Conservation (phyloP, 2,888 invertebrate genomes). For the Stenichneumon culpator region DNA sequence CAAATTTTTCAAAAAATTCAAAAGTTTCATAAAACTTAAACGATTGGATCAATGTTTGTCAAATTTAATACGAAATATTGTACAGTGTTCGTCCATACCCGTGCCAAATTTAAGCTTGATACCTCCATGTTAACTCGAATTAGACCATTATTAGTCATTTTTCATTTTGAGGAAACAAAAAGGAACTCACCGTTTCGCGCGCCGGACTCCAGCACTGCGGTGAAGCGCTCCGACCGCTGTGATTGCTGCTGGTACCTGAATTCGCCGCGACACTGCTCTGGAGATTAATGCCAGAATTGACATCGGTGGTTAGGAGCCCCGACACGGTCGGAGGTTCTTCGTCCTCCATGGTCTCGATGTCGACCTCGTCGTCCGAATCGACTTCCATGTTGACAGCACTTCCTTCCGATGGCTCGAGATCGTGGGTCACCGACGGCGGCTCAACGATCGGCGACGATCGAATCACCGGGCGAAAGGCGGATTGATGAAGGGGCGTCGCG, state of each 20-base stretch:
- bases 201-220: conserved; percentile 86
- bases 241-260: conserved; percentile 77
- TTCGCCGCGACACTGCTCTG: conserved; percentile 72
- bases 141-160: no score
- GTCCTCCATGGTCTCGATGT: conserved; percentile 95
- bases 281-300: conserved; percentile 74
- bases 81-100: no score
- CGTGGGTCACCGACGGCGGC: conserved; percentile 75
- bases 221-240: conserved; percentile 79
- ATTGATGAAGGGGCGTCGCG: conserved; percentile 85
- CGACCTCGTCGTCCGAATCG: conserved; percentile 93
- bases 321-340: conserved; percentile 84
- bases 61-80: no score
- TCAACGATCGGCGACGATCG: conserved; percentile 80
- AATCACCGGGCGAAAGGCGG: conserved; percentile 88
- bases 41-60: no score
- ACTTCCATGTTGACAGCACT: conserved; percentile 85
- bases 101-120: no score
- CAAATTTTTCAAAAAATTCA: no score
- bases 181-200: conserved; percentile 85
- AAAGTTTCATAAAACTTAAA: no score
- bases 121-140: no score
- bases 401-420: conserved; percentile 79
- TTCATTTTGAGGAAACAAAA: no score
- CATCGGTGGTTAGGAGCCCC: conserved; percentile 67